These are phyloP conservation scores for Cataglyphis hispanica DNA, from an alignment of 1,140 invertebrate species.

Conservation along the genomic window DNA sequence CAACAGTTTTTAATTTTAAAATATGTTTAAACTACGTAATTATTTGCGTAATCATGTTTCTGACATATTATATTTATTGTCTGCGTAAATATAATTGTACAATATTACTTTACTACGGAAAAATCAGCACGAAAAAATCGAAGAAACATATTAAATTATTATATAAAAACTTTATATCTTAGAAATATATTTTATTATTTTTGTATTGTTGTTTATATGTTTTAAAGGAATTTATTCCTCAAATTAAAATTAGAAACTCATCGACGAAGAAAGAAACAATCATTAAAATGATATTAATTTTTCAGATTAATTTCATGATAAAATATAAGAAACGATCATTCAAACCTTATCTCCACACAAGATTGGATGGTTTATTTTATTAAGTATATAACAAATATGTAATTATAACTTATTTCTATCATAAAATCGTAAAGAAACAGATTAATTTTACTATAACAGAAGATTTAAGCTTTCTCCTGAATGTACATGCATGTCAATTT, in stretches of 20 bases:
- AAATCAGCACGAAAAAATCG: neutral
- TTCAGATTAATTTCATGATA: too few relatives aligned
- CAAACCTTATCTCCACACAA: neutral
- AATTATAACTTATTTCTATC: slow-evolving; percentile 10
- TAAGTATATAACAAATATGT: neutral
- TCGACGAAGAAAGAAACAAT: neutral
- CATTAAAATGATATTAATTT: too few relatives aligned
- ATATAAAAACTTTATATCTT: neutral
- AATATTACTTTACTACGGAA: neutral
- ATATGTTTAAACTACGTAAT: neutral
- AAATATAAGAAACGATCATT: too few relatives aligned
- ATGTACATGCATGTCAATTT: neutral
- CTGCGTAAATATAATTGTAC: neutral
- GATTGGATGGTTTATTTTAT: slow-evolving; percentile 3
- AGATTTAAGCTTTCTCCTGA: neutral
- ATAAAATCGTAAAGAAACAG: neutral
- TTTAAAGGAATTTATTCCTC: too few relatives aligned
- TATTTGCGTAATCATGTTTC: neutral
- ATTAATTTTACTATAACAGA: neutral
- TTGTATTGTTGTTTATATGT: too few relatives aligned
- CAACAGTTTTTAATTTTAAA: neutral
- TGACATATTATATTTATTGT: slow-evolving; percentile 7
- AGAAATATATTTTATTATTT: neutral
- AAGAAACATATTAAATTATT: neutral
- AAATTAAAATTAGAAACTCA: too few relatives aligned